Evolutionary conservation across 2,888 invertebrate genomes (phyloP), one percentile per base, ranked within the genome.

Genomic region (Drosophila yooni): DNA sequence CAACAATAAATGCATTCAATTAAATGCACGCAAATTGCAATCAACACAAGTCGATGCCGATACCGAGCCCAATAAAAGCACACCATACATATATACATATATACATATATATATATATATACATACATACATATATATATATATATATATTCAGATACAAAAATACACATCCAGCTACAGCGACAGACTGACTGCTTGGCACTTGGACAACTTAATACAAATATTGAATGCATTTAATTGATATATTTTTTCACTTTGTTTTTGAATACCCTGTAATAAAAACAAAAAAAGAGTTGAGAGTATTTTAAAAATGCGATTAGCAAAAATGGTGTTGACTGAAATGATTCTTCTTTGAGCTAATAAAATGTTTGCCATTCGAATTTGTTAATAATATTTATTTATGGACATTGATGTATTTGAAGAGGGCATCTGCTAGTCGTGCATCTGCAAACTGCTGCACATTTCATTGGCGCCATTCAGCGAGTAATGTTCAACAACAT

Each of bases 1-100:
- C 60, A 53, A 53, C 74, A 71, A 65, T 72, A 74, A 74, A 81
- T 71, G 60, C 74, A 81, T 77, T 74, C 63, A 81, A 81, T 70
- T 65, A 74, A 74, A 70, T 70, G 60, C 66, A 69, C 40, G 40
- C 70, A 69, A 77, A 77, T 78, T 78, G 78, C 77, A 79, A 74
- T 68, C 65, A 65, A 81, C 65, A 74, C 81, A 50, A 50, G 8
- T 34, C 15, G 56, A 46, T 6, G 21, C 5, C 5, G n/a, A 46
- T 50, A 18, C 7, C 27, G 2, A 50, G 11, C 29, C 52, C 64
- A 21, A 21, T 21, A 21, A 21, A 21, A 21, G 21, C 21, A 21
- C 21, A 21, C 21, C 21, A 21, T 21, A 21, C 21, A 21, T 21
- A 21, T 1, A 52, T 31, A 15, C n/a, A 53, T 13, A n/a, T 33